Percentiles rank a stretch among this genome's conserved stretches.
These are phyloP conservation scores for Nephrotoma guestfalica DNA, from an alignment of 2,888 invertebrate species.

Conservation along the genomic window DNA sequence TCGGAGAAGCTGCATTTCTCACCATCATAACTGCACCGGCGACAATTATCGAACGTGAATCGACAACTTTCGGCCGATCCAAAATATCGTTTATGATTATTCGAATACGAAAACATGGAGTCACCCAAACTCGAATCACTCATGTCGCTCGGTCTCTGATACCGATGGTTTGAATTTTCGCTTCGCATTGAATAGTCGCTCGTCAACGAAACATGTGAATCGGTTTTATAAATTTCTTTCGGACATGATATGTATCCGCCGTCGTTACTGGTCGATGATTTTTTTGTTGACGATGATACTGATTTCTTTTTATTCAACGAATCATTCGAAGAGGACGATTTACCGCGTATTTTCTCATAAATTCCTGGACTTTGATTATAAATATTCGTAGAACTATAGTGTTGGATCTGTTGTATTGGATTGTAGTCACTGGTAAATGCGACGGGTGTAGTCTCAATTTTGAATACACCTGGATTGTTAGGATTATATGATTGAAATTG, in stretches of 20 bases:
- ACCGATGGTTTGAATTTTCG: constrained; percentile 21
- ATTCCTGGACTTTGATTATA: constrained; percentile 14
- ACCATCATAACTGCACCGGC: constrained; percentile 29
- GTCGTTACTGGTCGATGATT: constrained; percentile 6
- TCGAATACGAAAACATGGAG: constrained; percentile 22
- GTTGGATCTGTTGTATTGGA: constrained; percentile 27
- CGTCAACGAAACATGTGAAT: constrained; percentile 29
- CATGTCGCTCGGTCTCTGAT: constrained; percentile 17
- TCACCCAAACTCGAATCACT: constrained; percentile 26
- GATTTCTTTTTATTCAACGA: constrained; percentile 26
- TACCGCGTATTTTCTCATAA: constrained; percentile 14
- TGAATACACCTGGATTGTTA: constrained; percentile 31
- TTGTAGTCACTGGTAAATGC: constrained; percentile 32
- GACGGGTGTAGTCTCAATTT: constrained; percentile 32
- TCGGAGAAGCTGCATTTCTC: constrained; percentile 32
- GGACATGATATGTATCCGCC: constrained; percentile 20
- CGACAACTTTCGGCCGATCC: constrained; percentile 32
- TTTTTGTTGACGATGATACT: constrained; percentile 2
- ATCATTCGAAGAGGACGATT: constrained; percentile 33
- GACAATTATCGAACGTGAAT: constrained; percentile 26
- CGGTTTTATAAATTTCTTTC: constrained; percentile 30
- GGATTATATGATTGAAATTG: constrained; percentile 34
- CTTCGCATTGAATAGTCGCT: constrained; percentile 30
- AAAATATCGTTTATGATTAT: constrained; percentile 26
- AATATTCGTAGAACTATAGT: constrained; percentile 12